phyloP scores from a whole-genome alignment of 37 sponge, comb jelly and placozoan genomes.

The Corticium candelabrum region DNA sequence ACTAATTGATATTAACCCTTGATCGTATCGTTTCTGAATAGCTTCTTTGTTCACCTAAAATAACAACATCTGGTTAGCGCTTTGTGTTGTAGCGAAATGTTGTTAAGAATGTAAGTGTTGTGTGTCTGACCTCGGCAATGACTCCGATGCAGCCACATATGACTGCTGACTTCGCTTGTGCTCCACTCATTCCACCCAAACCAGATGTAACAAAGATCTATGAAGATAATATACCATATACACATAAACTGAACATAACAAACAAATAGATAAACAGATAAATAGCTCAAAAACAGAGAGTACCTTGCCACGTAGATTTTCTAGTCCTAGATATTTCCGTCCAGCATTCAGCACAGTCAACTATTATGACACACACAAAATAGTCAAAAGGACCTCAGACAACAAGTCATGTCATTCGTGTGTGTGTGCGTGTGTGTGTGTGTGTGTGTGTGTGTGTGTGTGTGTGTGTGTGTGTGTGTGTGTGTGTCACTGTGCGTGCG shows the following conservation, averaged over 20 bases:
- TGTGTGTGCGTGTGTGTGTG: neutral
- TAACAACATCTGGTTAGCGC: neutral
- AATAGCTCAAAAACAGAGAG: neutral
- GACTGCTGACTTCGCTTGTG: slow-evolving; percentile 90
- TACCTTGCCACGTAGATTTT: slow-evolving; percentile 67
- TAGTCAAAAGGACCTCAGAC: neutral
- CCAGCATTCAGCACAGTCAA: slow-evolving; percentile 87
- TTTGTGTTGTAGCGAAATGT: neutral
- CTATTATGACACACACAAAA: neutral
- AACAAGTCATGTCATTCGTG: neutral
- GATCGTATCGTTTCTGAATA: slow-evolving; percentile 55
- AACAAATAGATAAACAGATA: neutral
- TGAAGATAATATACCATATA: neutral
- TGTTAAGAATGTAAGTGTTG: neutral
- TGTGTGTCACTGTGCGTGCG: too few species aligned
- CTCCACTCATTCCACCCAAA: slow-evolving; percentile 99
- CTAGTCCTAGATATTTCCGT: slow-evolving; percentile 58
- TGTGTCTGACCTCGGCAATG: slow-evolving; percentile 85
- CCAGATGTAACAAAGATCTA: slow-evolving; percentile 84
- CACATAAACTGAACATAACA: neutral
- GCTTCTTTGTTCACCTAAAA: slow-evolving; percentile 41
- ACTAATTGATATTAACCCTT: slow-evolving; percentile 34
- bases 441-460: slow-evolving; percentile 9
- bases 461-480: slow-evolving; percentile 6
- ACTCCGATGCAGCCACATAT: slow-evolving; percentile 93